Evolutionary conservation across 35 echinoderm and acorn worm species (phyloP).

Genomic region (Strongylocentrotus purpuratus): DNA sequence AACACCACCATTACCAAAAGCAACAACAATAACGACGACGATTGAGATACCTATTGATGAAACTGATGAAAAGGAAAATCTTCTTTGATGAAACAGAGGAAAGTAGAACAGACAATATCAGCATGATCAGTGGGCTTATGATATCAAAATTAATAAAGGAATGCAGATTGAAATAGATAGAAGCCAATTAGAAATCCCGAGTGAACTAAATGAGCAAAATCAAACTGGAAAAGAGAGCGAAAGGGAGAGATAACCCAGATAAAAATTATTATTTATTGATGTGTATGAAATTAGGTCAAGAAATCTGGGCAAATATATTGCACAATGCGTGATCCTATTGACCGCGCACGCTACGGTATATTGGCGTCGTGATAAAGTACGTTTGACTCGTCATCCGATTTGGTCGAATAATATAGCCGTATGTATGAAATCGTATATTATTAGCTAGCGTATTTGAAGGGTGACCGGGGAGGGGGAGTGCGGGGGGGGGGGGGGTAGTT

Average conservation of each 20-base stretch:
- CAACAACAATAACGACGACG: no score
- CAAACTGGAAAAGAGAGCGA: neutral
- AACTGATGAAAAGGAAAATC: neutral
- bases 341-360: neutral
- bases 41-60: neutral
- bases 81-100: neutral
- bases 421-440: neutral
- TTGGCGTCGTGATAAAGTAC: neutral
- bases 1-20: no score
- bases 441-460: neutral
- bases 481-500: no score
- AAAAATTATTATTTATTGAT: neutral
- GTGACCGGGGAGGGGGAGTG: no score
- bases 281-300: constrained; percentile 5
- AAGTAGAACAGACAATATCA: neutral
- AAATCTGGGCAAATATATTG: neutral
- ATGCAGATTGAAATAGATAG: neutral
- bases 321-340: neutral
- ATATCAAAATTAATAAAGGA: neutral
- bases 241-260: neutral
- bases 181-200: neutral
- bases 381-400: neutral
- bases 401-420: neutral
- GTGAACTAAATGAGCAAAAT: neutral
- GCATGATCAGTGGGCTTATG: no score